Evolutionary conservation across 2,113 vertebrate species (phyloP).

Genomic region (Cynopterus brachyotis): DNA sequence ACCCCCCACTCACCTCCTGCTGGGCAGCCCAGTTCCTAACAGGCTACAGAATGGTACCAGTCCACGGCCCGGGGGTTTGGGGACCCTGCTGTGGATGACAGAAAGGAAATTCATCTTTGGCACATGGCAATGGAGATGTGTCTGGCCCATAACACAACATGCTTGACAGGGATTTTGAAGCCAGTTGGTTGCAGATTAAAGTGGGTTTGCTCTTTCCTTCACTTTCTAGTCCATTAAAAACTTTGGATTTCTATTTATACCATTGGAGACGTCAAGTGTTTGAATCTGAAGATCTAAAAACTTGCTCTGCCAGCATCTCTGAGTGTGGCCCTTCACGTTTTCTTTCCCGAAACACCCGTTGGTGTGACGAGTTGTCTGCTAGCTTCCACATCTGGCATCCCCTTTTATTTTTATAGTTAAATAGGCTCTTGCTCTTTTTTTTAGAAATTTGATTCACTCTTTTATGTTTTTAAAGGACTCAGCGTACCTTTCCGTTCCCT

Average conservation of each 20-base stretch:
- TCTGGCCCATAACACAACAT: neutral
- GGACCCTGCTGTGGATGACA: neutral
- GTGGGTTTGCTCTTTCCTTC: neutral
- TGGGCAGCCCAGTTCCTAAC: too few relatives aligned
- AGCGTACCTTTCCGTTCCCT: neutral
- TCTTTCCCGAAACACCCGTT: neutral
- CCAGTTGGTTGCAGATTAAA: neutral
- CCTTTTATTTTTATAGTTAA: neutral
- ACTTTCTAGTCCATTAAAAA: neutral
- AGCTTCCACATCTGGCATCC: neutral
- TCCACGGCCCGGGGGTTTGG: too few relatives aligned
- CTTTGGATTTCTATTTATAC: neutral
- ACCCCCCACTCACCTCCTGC: too few relatives aligned
- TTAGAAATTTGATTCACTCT: neutral
- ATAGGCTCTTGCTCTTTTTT: neutral
- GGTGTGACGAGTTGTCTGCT: neutral
- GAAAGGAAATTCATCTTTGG: neutral
- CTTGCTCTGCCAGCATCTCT: neutral
- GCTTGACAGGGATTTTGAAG: neutral
- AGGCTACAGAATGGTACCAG: too few relatives aligned
- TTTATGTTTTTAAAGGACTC: neutral
- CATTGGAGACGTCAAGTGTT: neutral
- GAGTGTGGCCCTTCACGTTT: neutral
- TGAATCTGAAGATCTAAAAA: neutral
- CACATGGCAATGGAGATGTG: neutral